Conservation (phyloP, 2,113 vertebrate species). For the Entosphenus tridentatus region DNA sequence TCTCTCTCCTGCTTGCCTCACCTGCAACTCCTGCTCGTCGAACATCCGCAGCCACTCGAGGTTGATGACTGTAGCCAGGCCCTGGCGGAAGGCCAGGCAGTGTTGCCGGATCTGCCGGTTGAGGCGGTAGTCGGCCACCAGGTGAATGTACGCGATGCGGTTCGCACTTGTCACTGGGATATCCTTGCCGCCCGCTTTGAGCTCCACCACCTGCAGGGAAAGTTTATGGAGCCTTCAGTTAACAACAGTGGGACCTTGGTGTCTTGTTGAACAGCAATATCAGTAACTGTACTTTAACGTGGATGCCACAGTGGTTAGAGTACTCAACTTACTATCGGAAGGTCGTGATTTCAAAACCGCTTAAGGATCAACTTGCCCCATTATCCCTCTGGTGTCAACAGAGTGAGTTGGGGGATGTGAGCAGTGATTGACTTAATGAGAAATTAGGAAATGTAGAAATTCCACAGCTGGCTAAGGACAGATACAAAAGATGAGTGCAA, state of each 20-base stretch:
- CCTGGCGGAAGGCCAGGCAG: constrained; percentile 82
- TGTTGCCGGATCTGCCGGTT: constrained; percentile 84
- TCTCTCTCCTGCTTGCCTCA: constrained; percentile 14
- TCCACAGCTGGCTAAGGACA: too few relatives aligned
- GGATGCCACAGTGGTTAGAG: too few relatives aligned
- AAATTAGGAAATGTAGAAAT: too few relatives aligned
- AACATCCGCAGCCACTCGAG: constrained; percentile 98
- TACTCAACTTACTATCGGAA: too few relatives aligned
- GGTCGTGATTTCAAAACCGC: too few relatives aligned
- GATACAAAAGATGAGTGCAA: too few relatives aligned
- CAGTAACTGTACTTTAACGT: too few relatives aligned
- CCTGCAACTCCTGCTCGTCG: constrained; percentile 95
- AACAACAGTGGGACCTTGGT: neutral
- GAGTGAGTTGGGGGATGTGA: too few relatives aligned
- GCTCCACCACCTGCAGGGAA: constrained; percentile 52
- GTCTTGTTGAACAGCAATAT: too few relatives aligned
- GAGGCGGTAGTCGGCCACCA: constrained; percentile 72
- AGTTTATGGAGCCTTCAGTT: fast-evolving
- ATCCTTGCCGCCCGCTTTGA: constrained; percentile 67
- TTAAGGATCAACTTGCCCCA: too few relatives aligned
- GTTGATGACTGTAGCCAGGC: constrained; percentile 76
- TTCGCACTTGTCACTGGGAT: constrained; percentile 82
- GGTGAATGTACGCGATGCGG: constrained; percentile 73
- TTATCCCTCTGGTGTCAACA: too few relatives aligned
- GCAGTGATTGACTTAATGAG: too few relatives aligned